These are phyloP conservation scores for Globicephala melas DNA, from an alignment of 2,113 vertebrate species.

Conservation along the genomic window DNA sequence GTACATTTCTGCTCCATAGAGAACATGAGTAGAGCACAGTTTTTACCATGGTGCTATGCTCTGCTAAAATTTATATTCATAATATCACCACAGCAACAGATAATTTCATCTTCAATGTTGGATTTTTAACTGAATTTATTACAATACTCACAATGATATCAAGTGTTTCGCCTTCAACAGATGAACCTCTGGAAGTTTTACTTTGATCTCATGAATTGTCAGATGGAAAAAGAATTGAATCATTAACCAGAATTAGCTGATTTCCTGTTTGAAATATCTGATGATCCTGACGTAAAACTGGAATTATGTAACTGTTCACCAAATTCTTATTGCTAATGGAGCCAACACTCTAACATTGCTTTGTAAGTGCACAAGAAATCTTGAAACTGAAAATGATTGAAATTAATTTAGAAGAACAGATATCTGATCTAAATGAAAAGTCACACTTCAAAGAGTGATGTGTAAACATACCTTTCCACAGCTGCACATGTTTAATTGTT, in stretches of 20 bases:
- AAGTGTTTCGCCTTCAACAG: not conserved
- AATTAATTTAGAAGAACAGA: conserved; percentile 28
- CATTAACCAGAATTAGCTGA: not conserved
- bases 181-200: conserved; percentile 12
- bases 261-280: not conserved
- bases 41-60: not conserved
- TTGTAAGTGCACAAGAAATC: not conserved
- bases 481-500: conserved; percentile 11
- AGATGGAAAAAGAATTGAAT: not conserved
- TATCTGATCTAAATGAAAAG: conserved; percentile 10
- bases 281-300: not conserved
- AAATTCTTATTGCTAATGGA: not conserved
- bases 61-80: not conserved
- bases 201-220: not conserved
- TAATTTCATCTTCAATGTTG: conserved; percentile 27
- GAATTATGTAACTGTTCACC: conserved; percentile 14
- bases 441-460: conserved; percentile 42
- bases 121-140: conserved; percentile 23
- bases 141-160: not conserved
- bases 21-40: not conserved
- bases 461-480: not conserved
- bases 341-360: not conserved
- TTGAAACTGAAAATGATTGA: not conserved
- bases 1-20: not conserved
- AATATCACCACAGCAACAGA: not conserved